Evolutionary conservation across 2,797 vertebrate species (phyloP), one percentile per base, ranked within the genome.

Genomic region (Ibycter americanus): DNA sequence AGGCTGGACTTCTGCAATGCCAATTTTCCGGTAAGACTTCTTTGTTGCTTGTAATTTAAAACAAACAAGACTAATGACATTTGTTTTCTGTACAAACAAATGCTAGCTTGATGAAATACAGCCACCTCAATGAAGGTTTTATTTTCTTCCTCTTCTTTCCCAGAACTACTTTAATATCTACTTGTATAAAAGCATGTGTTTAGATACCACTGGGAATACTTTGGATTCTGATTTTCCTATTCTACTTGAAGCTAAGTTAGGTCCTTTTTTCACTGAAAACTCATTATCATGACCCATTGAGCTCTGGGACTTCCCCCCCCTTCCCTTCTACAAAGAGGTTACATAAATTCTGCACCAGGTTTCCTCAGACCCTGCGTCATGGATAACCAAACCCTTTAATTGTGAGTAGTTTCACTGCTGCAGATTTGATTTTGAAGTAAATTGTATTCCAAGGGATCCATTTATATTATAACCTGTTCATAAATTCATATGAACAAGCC

Each of bases 111-210:
- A 85, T 66, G 14, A 83, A 96, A 89, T 80, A 82, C 52, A 87
- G 49, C 31, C 27, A 79, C 38, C 36, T 74, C 63, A 68, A 31
- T 3, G 4, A 62, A 76, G 23, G 29, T 67, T 92, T 84, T 93
- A 51, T 89, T 87, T 96, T 83, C 55, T 92, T 87, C 74, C 55
- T 94, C n/a, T 73, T 89, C 44, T 96, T 96, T 93, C 59, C 65
- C 74, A 81, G 83, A 92, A 87, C 59, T 67, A 42, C 46, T 89
- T 95, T 65, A 93, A 68, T 83, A 89, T 81, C 62, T 85, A 27
- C 12, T 63, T 73, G 38, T 59, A 67, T 54, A 63, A 93, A 90
- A 84, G 47, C 61, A 67, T 23, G 12, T 70, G 29, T 82, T 95
- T 94, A 78, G 65, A 61, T 86, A 92, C 49, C 46, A 66, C 31